Base-by-base conservation (phyloP, 1,140 invertebrate species). In the Maniola jurtina region DNA sequence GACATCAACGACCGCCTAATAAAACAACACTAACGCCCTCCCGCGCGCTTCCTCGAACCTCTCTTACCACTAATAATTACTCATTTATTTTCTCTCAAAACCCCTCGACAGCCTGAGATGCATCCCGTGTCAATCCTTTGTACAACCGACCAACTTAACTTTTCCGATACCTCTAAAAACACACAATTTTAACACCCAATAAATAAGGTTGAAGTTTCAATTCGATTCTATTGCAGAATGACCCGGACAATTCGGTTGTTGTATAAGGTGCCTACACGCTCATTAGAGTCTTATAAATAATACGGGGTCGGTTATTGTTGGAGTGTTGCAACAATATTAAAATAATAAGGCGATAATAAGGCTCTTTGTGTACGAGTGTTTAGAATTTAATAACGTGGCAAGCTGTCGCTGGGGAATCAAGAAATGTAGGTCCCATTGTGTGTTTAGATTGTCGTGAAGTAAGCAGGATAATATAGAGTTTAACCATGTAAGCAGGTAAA, bases 331-430 rank as follows among this genome's bases (percentile, higher is more conserved):
- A 81, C 79, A 80, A 84, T 84, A 81, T 84, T 84, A 80, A 81
- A 84, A 84, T 84, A 84, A 84, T 84, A 82, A 77, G 73, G 63
- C 68, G 76, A 77, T 84, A 82, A 84, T 82, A 80, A 77, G 76
- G 69, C 68, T 76, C 76, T 81, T 77, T 81, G 72, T 78, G 65
- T 65, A n/a, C 42, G 9, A 52, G 47, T 66, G 67, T 68, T 75
- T 70, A 64, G 61, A 61, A 68, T 61, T 58, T 64, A 64, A 61
- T 66, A 68, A 67, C 61, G 54, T 68, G 55, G 61, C 63, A 59
- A 58, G 66, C 60, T 63, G 66, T 58, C 65, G 50, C 45, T 36
- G 50, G 34, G 34, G 34, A 36, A 62, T 55, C 48, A 15, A 58
- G 36, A 25, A 67, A 52, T 56, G 9, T 45, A n/a, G 25, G 25